A percentile compares a stretch with the other conserved stretches of the same genome.
Conservation (phyloP, 2,113 vertebrate genomes). For the Cnemophilus loriae region DNA sequence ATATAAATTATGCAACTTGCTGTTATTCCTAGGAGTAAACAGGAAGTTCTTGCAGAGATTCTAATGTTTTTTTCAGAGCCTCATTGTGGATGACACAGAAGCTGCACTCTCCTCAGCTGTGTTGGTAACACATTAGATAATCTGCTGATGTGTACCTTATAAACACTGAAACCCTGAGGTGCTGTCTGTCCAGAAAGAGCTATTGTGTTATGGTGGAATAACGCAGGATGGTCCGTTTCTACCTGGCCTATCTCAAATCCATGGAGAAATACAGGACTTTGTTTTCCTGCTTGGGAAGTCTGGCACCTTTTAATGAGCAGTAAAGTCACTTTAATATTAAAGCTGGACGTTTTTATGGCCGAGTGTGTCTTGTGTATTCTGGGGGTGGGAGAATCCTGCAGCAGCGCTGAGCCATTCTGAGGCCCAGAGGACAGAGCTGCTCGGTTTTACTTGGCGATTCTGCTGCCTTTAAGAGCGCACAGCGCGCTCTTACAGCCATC, state of each 20-base stretch:
- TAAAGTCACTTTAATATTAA: conserved; percentile 41
- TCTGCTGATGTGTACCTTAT: background rate
- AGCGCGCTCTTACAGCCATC: background rate
- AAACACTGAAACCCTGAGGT: background rate
- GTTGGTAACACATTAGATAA: background rate
- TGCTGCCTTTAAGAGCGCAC: conserved; percentile 8
- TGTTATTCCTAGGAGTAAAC: conserved; percentile 12
- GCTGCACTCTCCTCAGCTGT: background rate
- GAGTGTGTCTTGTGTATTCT: background rate
- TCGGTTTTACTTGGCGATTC: background rate
- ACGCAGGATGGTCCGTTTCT: background rate
- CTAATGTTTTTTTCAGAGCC: background rate
- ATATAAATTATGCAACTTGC: conserved; percentile 10
- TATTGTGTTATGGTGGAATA: background rate
- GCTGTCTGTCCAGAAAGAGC: background rate
- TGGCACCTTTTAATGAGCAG: conserved; percentile 51
- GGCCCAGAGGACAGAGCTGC: conserved; percentile 1
- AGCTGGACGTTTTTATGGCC: conserved; percentile 37
- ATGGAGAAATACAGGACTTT: background rate
- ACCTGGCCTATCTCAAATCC: background rate
- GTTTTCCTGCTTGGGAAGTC: conserved; percentile 14
- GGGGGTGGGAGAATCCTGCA: background rate
- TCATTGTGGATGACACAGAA: background rate
- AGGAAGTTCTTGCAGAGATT: background rate
- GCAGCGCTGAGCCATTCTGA: background rate